Percentiles rank a stretch among this genome's conserved stretches.
phyloP scores from a whole-genome alignment of 2,113 vertebrate species.

The Ellobius talpinus region DNA sequence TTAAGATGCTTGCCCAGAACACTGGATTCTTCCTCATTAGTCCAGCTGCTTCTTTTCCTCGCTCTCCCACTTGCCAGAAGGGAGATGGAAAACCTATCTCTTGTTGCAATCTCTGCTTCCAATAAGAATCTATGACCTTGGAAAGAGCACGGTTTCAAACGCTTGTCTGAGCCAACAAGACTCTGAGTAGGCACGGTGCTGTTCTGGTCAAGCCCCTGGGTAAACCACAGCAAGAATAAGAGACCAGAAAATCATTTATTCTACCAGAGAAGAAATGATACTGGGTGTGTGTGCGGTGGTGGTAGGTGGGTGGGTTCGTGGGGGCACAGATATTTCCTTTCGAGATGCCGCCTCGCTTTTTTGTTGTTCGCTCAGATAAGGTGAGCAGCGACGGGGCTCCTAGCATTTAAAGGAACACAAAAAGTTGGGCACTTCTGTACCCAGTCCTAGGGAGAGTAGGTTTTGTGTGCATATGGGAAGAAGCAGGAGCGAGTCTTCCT shows the following conservation, averaged over 20 bases:
- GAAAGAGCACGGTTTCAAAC: neutral
- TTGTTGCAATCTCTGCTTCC: neutral
- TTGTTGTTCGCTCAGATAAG: neutral
- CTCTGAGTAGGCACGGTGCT: neutral
- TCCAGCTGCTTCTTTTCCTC: slow-evolving; percentile 55
- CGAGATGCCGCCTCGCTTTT: neutral
- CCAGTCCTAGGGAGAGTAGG: neutral
- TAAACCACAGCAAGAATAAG: neutral
- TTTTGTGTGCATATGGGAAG: neutral
- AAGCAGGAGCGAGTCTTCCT: neutral
- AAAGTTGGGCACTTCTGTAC: neutral
- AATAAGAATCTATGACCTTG: neutral
- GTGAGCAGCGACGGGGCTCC: neutral
- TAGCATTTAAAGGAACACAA: neutral
- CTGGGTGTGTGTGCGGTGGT: neutral
- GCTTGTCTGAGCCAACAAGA: neutral
- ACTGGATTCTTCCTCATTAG: slow-evolving; percentile 21
- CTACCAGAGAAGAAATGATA: neutral
- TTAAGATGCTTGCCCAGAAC: neutral
- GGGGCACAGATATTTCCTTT: neutral
- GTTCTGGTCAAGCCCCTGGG: neutral
- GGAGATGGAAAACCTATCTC: neutral
- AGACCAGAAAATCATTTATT: neutral
- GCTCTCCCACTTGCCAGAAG: slow-evolving; percentile 27
- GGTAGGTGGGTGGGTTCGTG: neutral